phyloP scores from a whole-genome alignment of 2,113 vertebrate genomes.

The Atrichornis clamosus region DNA sequence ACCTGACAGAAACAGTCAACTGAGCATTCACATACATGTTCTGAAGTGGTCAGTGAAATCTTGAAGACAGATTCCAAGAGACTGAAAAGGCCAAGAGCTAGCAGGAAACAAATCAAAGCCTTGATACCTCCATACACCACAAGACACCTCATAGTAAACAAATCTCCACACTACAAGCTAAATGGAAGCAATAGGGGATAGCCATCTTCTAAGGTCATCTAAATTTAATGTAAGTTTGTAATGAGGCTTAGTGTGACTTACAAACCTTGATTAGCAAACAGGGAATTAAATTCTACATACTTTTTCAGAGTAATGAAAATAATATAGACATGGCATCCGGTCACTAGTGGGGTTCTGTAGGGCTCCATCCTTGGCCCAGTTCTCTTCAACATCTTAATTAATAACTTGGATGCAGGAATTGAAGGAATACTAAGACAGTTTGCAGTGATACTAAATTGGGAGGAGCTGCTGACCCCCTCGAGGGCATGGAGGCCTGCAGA shows the following conservation, averaged over 20 bases:
- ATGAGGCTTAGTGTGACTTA: background rate
- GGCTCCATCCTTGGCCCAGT: background rate
- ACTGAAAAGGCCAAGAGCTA: background rate
- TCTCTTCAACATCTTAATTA: background rate
- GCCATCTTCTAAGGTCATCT: background rate
- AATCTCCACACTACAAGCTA: background rate
- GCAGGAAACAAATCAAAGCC: background rate
- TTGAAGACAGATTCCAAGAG: background rate
- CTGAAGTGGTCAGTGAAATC: background rate
- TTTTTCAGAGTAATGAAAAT: background rate
- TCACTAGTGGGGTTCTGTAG: fast-evolving
- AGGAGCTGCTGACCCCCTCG: background rate
- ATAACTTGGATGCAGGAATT: fast-evolving
- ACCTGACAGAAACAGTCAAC: background rate
- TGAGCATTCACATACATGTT: background rate
- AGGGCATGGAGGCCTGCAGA: background rate
- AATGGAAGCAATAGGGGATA: background rate
- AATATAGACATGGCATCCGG: background rate
- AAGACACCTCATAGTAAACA: background rate
- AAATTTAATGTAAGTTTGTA: background rate
- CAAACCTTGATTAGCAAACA: background rate
- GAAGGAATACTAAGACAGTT: background rate
- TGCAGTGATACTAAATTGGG: background rate
- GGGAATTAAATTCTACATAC: background rate
- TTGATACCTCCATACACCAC: background rate